Evolutionary conservation across 1,140 invertebrate species (phyloP).

Genomic region (Oryctes rhinoceros): DNA sequence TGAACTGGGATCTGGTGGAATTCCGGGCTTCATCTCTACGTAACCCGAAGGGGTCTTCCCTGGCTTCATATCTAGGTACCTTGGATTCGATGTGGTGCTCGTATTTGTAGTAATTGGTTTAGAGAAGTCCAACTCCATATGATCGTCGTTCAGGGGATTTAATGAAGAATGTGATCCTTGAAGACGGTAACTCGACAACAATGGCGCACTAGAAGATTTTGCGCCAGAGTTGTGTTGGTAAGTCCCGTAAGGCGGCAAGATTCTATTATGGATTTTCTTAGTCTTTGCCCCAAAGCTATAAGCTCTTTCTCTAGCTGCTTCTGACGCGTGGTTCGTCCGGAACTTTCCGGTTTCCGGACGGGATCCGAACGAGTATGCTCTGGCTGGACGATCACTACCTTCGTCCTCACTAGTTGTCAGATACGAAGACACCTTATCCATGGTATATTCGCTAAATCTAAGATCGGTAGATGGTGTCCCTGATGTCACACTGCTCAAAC

Average conservation of each 20-base stretch:
- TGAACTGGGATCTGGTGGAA: background rate
- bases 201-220: constrained; percentile 69
- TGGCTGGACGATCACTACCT: constrained; percentile 68
- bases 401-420: constrained; percentile 69
- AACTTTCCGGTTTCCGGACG: constrained; percentile 60
- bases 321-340: constrained; percentile 48
- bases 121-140: constrained; percentile 84
- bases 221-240: constrained; percentile 51
- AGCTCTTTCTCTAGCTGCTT: constrained; percentile 67
- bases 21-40: constrained; percentile 66
- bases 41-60: constrained; percentile 63
- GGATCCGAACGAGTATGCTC: constrained; percentile 89
- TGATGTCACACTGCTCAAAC: constrained; percentile 77
- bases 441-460: constrained; percentile 66
- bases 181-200: constrained; percentile 60
- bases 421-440: constrained; percentile 74
- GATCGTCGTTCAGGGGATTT: constrained; percentile 67
- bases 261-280: constrained; percentile 58
- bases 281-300: constrained; percentile 76
- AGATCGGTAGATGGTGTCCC: constrained; percentile 73
- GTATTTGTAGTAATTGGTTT: background rate
- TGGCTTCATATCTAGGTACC: constrained; percentile 61
- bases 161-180: constrained; percentile 68
- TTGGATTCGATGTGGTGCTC: constrained; percentile 51
- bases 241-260: constrained; percentile 56